Base-by-base conservation (phyloP, 2,797 vertebrate genomes). In the Danio aesculapii region DNA sequence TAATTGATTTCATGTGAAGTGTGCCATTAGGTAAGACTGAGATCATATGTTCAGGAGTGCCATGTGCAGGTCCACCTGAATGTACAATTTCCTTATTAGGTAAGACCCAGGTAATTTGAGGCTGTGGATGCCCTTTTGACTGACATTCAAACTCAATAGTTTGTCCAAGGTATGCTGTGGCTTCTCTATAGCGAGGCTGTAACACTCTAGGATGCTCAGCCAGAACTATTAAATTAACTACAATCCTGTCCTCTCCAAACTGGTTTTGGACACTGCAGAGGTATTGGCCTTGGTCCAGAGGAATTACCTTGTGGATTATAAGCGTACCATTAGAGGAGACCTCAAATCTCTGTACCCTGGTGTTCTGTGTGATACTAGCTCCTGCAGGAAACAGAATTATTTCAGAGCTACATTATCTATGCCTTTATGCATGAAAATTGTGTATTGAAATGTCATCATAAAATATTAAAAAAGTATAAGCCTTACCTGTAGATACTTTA, bases 281-380 rank as follows among this genome's bases (percentile, higher is more conserved):
- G 89, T 98, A 99, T 83, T 94, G 95, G 3, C 97, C 97, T 0
- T 77, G 91, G 83, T 99, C 98, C 43, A 92, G 87, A 13, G 92
- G 89, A 5, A 96, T 95, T 0, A 89, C 91, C 6, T 91, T 93
- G 21, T 88, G 93, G 83, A 99, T 96, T 84, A 94, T 76, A 8
- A 99, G 88, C 0, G 96, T 95, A 1, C 98, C 98, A 2, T 98
- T 97, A 41, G 90, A 84, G 75, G 94, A 91, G 30, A 98, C 95
- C 83, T 98, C 93, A 64, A 96, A 96, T 14, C 97, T 92, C 68
- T 95, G 95, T 13, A 92, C 85, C 61, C 86, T 90, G 63, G 92
- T 94, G 88, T 91, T 94, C 59, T 94, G 90, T 17, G 95, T 92
- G 85, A 98, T 88, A 19, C 93, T 88, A 1, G 91, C 91, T 8